A percentile compares a stretch with the other conserved stretches of the same genome.
Conservation (phyloP, 2,797 vertebrate genomes). For the Eospalax fontanierii region DNA sequence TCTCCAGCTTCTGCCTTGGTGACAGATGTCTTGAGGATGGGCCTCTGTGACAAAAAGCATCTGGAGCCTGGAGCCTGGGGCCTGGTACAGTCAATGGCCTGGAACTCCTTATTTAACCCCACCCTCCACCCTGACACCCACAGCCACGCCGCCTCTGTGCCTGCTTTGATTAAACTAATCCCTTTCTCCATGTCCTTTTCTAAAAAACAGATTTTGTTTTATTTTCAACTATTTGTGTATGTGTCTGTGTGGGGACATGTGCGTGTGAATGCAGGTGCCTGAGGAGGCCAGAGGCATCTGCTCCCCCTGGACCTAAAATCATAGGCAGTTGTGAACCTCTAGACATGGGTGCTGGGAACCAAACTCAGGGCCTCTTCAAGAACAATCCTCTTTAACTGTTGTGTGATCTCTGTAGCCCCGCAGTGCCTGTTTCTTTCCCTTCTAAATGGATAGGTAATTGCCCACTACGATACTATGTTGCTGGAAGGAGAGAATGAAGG, state of each 20-base stretch:
- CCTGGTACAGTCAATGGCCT: constrained; percentile 31
- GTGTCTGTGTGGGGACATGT: neutral
- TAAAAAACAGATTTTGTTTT: neutral
- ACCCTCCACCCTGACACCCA: neutral
- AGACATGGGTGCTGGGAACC: neutral
- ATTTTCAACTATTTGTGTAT: neutral
- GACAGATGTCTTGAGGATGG: constrained; percentile 16
- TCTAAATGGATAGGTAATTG: neutral
- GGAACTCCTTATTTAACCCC: neutral
- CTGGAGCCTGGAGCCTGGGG: constrained; percentile 39
- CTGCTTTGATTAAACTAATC: constrained; percentile 36
- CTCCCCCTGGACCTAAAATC: neutral
- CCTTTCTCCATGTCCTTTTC: neutral
- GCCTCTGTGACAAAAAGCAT: constrained; percentile 26
- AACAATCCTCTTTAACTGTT: neutral
- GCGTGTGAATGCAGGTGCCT: neutral
- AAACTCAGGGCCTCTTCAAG: neutral
- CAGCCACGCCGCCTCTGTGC: neutral
- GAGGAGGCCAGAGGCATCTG: neutral
- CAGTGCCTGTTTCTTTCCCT: neutral
- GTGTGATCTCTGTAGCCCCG: neutral
- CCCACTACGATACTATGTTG: neutral
- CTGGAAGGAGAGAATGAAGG: neutral
- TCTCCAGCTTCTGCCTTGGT: neutral
- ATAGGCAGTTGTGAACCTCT: neutral